Conservation (phyloP, 1,140 invertebrate genomes). For the Branchinecta lindahli region DNA sequence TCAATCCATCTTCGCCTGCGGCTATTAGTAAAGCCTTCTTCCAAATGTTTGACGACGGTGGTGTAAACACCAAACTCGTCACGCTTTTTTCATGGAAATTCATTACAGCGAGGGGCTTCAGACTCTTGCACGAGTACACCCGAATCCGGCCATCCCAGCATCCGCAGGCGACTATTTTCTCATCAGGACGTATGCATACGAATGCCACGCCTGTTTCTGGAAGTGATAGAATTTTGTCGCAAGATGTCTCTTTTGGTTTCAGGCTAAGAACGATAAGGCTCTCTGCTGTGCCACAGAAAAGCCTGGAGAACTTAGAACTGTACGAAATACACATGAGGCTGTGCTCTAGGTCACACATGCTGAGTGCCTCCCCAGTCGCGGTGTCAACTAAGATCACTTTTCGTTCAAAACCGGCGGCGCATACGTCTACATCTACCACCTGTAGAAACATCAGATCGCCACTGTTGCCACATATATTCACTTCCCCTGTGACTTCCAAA, state of each 20-base stretch:
- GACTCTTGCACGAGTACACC: conserved; percentile 58
- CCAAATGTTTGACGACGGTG: conserved; percentile 16
- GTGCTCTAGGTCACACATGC: neutral
- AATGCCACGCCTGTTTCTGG: conserved; percentile 51
- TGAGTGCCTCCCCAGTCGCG: neutral
- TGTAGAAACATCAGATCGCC: neutral
- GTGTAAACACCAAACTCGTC: neutral
- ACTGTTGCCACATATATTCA: neutral
- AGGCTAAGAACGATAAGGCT: neutral
- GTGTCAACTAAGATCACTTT: neutral
- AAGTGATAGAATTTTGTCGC: neutral
- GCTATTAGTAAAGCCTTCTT: neutral
- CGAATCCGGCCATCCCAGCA: conserved; percentile 59
- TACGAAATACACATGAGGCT: neutral
- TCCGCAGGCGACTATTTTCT: conserved; percentile 53
- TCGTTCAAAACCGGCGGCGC: neutral
- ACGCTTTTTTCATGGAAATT: conserved; percentile 25
- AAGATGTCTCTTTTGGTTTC: neutral
- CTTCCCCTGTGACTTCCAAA: neutral
- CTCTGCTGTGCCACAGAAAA: conserved; percentile 2
- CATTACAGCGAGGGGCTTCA: conserved; percentile 54
- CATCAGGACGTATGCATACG: conserved; percentile 48
- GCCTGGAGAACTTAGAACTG: neutral
- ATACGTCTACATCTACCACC: neutral
- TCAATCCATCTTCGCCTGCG: neutral